Base-by-base conservation (phyloP, 2,888 invertebrate species). In the Phrixothrix hirtus region DNA sequence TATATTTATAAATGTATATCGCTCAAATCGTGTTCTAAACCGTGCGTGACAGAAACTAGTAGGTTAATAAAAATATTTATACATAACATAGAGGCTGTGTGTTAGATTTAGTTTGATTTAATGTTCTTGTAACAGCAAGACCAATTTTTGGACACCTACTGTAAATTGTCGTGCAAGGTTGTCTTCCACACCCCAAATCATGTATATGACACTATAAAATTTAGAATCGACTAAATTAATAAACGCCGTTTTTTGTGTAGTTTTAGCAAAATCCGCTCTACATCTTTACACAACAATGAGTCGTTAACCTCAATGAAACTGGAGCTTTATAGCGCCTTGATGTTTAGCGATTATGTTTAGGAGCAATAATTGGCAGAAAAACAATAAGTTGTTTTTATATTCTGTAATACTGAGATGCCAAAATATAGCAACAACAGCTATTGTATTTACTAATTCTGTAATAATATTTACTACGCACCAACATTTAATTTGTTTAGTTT, bases 81-180 rank as follows among this genome's bases (percentile, higher is more conserved):
- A 72, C 63, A 69, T 71, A 69, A 64, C 70, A 73, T 75, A 75
- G 73, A 73, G 75, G 75, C 75, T 75, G 75, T 75, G 75, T 75
- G 74, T 74, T 75, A 75, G 75, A 69, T 67, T 66, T 71, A 71
- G 70, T 55, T 55, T 55, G 38, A 54, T 48, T 54, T 56, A 49
- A 51, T 51, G 57, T 62, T 61, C 57, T 60, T 62, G 60, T 62
- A 60, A 71, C 72, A 70, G 69, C 68, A 69, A 70, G 71, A 72
- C 71, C 72, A 72, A 73, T 66, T 55, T 65, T 59, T 64, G 66
- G 64, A 69, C 64, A 65, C 62, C 67, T 57, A 53, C 42, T 56
- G 54, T 57, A 57, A 47, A 59, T 56, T 46, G 51, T 59, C 61
- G 57, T 59, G 63, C 58, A 60, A 62, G 62, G 61, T 60, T 61